Evolutionary conservation across 2,113 vertebrate species (phyloP).

Genomic region (Phycodurus eques): DNA sequence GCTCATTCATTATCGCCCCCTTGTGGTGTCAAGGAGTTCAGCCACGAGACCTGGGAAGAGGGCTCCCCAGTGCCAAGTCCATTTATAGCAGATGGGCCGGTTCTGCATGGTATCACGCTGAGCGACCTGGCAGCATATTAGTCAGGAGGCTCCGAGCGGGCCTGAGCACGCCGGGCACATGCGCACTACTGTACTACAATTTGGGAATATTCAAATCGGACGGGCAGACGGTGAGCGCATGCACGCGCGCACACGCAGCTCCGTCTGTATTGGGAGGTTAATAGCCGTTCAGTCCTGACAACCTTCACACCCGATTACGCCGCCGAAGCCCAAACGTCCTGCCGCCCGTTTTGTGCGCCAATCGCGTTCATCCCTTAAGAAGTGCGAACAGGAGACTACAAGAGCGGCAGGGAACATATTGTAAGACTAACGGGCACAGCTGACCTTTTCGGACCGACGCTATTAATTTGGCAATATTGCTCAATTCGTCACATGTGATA

Average conservation of each 20-base stretch:
- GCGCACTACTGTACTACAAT: constrained; percentile 40
- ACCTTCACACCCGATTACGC: constrained; percentile 74
- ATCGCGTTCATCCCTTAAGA: constrained; percentile 8
- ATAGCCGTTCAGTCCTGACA: constrained; percentile 66
- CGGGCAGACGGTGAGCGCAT: constrained; percentile 6
- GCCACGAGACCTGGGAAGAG: constrained; percentile 37
- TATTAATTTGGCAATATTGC: too few relatives aligned
- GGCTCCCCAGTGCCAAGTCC: constrained; percentile 26
- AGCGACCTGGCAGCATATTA: constrained; percentile 56
- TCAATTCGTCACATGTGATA: too few relatives aligned
- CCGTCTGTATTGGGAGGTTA: constrained; percentile 57
- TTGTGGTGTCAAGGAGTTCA: constrained; percentile 24
- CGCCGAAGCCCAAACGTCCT: constrained; percentile 32
- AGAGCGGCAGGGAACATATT: neutral
- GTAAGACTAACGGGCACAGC: neutral
- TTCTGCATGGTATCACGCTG: constrained; percentile 64
- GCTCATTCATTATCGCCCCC: constrained; percentile 21
- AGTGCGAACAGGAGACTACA: neutral
- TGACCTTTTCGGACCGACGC: neutral
- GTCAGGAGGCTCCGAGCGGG: constrained; percentile 34
- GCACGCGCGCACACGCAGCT: constrained; percentile 5
- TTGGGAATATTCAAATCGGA: constrained; percentile 43
- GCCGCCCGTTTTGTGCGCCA: constrained; percentile 6
- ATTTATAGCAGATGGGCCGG: constrained; percentile 61
- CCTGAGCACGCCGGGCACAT: constrained; percentile 30